phyloP scores from a whole-genome alignment of 1,140 invertebrate species.

The Leptinotarsa undecemlineata region DNA sequence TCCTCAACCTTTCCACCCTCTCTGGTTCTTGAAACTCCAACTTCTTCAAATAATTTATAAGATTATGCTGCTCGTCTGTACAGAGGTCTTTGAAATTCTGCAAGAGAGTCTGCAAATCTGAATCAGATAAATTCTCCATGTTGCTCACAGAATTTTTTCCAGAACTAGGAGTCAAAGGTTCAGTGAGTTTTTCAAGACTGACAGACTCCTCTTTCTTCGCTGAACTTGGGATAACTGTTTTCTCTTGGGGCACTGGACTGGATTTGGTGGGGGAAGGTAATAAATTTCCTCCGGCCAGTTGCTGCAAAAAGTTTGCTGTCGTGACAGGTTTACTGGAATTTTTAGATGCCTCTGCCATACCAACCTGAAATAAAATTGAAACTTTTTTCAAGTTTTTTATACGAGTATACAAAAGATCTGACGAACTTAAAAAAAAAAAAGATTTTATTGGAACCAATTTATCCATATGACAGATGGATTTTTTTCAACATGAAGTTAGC shows the following conservation, averaged over 20 bases:
- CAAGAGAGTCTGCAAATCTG: constrained; percentile 72
- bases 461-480: too few species aligned
- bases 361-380: constrained; percentile 55
- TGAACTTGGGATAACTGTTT: constrained; percentile 31
- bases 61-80: constrained; percentile 74
- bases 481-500: too few species aligned
- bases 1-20: constrained; percentile 71
- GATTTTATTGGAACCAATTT: too few species aligned
- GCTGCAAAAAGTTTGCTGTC: constrained; percentile 59
- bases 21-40: constrained; percentile 71
- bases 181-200: constrained; percentile 31
- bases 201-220: constrained; percentile 3
- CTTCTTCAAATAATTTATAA: constrained; percentile 78
- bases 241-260: constrained; percentile 21
- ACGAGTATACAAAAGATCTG: background rate
- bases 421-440: too few species aligned
- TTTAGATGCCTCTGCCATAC: constrained; percentile 65
- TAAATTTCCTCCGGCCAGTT: constrained; percentile 47
- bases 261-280: background rate
- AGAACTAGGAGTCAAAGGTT: constrained; percentile 33
- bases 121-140: constrained; percentile 74
- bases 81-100: constrained; percentile 79
- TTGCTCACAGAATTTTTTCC: constrained; percentile 33
- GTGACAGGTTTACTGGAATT: constrained; percentile 60
- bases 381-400: background rate